These are phyloP conservation scores for Seriola dumerili DNA, from an alignment of 2,113 vertebrate species.

Conservation along the genomic window DNA sequence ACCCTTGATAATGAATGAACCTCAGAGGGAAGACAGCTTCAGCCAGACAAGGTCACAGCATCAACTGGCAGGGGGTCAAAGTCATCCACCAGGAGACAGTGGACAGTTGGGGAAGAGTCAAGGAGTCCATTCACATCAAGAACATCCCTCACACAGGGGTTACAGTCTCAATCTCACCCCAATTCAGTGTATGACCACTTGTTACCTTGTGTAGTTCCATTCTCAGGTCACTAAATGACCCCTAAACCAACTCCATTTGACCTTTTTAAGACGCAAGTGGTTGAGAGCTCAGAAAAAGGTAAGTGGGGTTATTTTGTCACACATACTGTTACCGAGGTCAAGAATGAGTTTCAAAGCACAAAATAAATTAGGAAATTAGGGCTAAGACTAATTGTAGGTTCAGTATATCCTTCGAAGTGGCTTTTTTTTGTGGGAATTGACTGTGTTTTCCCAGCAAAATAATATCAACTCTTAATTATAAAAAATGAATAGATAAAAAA, in stretches of 20 bases:
- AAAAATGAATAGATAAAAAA: too few species aligned
- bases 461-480: background rate
- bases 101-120: background rate
- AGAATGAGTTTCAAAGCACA: background rate
- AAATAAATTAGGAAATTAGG: background rate
- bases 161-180: background rate
- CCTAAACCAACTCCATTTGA: background rate
- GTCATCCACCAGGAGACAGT: background rate
- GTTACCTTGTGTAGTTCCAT: background rate
- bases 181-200: background rate
- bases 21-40: background rate
- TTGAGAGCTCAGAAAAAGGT: background rate
- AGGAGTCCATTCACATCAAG: background rate
- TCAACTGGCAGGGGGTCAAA: background rate
- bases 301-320: background rate
- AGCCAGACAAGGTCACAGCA: conserved; percentile 5
- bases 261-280: background rate
- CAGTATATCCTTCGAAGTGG: background rate
- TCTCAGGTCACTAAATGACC: background rate
- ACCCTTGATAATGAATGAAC: background rate
- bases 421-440: background rate
- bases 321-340: background rate
- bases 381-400: background rate
- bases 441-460: background rate
- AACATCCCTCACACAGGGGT: background rate